A percentile compares a stretch with the other conserved stretches of the same genome.
Conservation (phyloP, 1,140 invertebrate genomes). For the Charaxes varanes region DNA sequence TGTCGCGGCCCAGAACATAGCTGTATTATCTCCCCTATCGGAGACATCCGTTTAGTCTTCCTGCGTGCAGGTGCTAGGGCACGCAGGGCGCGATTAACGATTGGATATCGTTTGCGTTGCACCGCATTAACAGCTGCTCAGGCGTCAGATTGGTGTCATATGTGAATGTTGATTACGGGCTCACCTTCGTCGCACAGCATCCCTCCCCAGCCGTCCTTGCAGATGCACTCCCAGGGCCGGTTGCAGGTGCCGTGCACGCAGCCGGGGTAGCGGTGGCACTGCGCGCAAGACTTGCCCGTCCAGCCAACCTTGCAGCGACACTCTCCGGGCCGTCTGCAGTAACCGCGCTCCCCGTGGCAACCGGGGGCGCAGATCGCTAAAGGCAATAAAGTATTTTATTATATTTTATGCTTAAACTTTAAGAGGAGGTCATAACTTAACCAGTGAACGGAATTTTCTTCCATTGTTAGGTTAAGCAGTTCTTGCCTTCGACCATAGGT, state of each 20-base stretch:
- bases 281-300: constrained; percentile 86
- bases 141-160: not conserved
- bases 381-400: not conserved
- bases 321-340: constrained; percentile 85
- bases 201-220: constrained; percentile 89
- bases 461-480: too few species aligned
- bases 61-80: too few species aligned
- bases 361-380: constrained; percentile 87
- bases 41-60: too few species aligned
- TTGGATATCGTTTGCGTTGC: too few species aligned
- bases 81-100: too few species aligned
- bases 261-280: constrained; percentile 90
- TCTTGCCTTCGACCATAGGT: too few species aligned
- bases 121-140: too few species aligned
- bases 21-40: too few species aligned
- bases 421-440: too few species aligned
- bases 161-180: not conserved
- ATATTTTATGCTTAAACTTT: too few species aligned
- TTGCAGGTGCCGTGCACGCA: constrained; percentile 89
- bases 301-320: constrained; percentile 92
- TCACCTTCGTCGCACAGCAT: constrained; percentile 91
- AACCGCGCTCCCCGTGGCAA: constrained; percentile 88
- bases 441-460: too few species aligned
- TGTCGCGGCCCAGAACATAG: too few species aligned
- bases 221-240: constrained; percentile 92